A percentile compares a stretch with the other conserved stretches of the same genome.
Conservation (phyloP, 2,113 vertebrate genomes). For the Dicaeum eximium region DNA sequence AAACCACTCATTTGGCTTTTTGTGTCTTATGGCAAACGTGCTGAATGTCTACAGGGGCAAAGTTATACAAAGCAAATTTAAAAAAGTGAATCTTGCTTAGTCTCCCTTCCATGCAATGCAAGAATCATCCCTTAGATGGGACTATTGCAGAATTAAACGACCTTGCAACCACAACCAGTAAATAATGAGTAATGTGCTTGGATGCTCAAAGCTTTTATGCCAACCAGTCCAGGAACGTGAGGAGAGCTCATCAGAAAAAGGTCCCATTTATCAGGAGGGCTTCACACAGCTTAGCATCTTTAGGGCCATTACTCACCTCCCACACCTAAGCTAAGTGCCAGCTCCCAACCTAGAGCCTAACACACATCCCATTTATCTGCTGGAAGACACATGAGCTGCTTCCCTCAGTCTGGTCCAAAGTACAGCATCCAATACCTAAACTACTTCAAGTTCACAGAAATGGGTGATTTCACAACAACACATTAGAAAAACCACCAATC, state of each 20-base stretch:
- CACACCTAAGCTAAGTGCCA: slow-evolving; percentile 49
- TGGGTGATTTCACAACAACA: neutral
- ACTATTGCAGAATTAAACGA: slow-evolving; percentile 65
- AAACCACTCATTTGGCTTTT: neutral
- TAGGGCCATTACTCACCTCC: slow-evolving; percentile 57
- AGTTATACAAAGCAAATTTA: neutral
- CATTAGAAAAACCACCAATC: neutral
- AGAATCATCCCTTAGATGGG: slow-evolving; percentile 65
- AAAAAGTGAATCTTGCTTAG: neutral
- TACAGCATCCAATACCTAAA: neutral
- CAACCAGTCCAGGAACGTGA: slow-evolving; percentile 5
- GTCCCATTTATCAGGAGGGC: slow-evolving; percentile 54
- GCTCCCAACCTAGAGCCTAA: slow-evolving; percentile 3
- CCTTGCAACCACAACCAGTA: neutral
- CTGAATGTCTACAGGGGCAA: neutral
- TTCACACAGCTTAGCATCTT: slow-evolving; percentile 61
- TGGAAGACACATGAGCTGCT: neutral
- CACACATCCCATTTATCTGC: neutral
- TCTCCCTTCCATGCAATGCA: slow-evolving; percentile 46
- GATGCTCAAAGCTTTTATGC: slow-evolving; percentile 29
- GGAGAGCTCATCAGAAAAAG: slow-evolving; percentile 40
- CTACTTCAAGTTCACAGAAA: neutral
- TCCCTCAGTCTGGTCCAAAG: neutral
- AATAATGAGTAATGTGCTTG: slow-evolving; percentile 37
- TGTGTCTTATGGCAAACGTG: neutral